Base-by-base conservation (phyloP, 2,888 invertebrate species). In the Diaperis boleti region DNA sequence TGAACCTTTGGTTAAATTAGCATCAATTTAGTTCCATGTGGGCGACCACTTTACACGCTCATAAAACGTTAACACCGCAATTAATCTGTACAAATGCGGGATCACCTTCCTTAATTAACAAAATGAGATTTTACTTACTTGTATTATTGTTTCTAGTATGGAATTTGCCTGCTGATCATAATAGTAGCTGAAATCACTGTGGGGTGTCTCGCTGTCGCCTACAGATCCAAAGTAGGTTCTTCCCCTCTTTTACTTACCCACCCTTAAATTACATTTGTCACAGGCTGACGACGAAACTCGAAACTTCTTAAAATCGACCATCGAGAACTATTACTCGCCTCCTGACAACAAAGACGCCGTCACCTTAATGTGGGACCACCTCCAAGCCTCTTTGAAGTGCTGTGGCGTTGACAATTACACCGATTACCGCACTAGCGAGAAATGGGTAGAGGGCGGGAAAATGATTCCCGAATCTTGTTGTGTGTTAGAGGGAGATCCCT, bases 381-480 rank as follows among this genome's bases (percentile, higher is more conserved):
- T 89, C 69, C 90, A 90, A 87, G 84, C 84, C 22, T 85, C 87
- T 79, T 86, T 92, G 74, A 83, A 87, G 47, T 92, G 92, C 79
- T 93, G 93, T 78, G 92, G 93, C 52, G 87, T 91, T 10, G 85
- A 87, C 67, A 87, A 85, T 76, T 89, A 87, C 74, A 83, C 82
- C 10, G 92, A 93, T 76, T 92, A 90, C 72, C 78, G 86, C 72
- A 73, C 79, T 26, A 85, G 85, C 3, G 78, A 82, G 5, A 81
- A 85, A 66, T 88, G 86, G 85, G 72, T 76, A 17, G 80, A 81
- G 29, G 82, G 81, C 6, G 85, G 83, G 64, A 84, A 85, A 72
- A 81, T 82, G 26, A 82, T 90, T 39, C 90, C 91, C 4, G 85
- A 86, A 62, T 86, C 88, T 6, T 91, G 90, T 72, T 92, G 92